Conservation (phyloP, 2,113 vertebrate genomes). For the Colinus virginianus region DNA sequence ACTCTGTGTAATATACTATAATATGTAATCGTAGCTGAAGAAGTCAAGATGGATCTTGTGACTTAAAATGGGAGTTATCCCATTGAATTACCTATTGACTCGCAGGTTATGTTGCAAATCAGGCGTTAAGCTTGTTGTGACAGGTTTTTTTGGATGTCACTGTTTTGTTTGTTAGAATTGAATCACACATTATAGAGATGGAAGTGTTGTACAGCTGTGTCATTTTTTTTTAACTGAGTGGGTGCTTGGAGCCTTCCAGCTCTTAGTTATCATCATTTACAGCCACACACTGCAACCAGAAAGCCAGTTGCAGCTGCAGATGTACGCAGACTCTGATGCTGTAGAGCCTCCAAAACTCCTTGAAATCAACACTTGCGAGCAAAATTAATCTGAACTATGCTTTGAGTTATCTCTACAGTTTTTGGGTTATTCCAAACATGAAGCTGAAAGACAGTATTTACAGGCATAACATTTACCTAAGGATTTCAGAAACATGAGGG, state of each 20-base stretch:
- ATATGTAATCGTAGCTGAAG: neutral
- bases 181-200: neutral
- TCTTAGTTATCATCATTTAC: neutral
- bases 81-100: neutral
- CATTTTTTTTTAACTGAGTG: neutral
- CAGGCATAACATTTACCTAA: neutral
- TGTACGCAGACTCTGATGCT: fast-evolving
- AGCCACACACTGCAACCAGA: neutral
- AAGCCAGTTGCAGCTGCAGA: neutral
- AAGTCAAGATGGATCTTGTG: neutral
- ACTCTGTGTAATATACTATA: neutral
- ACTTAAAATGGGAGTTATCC: neutral
- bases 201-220: neutral
- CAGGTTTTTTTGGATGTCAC: neutral
- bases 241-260: neutral
- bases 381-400: neutral
- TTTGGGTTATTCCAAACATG: neutral
- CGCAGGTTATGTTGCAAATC: neutral
- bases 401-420: neutral
- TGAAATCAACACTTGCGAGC: neutral
- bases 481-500: neutral
- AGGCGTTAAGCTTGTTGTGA: neutral
- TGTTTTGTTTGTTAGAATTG: neutral
- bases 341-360: neutral
- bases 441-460: neutral